A percentile compares a stretch with the other conserved stretches of the same genome.
Evolutionary conservation across 2,797 vertebrate genomes (phyloP).

Genomic region (Danio albolineatus): DNA sequence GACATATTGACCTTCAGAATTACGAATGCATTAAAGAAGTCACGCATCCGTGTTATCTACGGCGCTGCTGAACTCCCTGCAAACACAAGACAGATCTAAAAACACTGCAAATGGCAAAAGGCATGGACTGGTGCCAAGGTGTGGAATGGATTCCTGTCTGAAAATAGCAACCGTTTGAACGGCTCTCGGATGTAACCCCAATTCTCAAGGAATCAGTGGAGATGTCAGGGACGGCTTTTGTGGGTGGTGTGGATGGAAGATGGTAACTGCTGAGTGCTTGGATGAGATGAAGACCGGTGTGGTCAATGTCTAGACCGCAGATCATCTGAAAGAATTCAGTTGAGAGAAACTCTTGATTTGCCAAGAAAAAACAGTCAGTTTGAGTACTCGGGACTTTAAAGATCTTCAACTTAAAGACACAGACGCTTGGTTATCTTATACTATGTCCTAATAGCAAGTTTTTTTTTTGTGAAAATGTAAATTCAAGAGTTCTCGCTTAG

Average conservation of each 20-base stretch:
- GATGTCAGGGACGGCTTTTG: constrained; percentile 10
- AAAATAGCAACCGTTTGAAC: constrained; percentile 39
- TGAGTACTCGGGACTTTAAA: no score
- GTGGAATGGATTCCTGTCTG: constrained; percentile 4
- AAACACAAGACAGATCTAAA: background rate
- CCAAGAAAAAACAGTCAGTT: no score
- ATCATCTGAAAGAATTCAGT: constrained; percentile 3
- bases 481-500: no score
- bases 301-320: constrained; percentile 19
- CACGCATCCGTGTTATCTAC: constrained; percentile 6
- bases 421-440: no score
- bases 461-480: no score
- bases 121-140: background rate
- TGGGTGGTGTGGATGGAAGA: background rate
- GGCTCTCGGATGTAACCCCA: constrained; percentile 3
- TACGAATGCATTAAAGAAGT: constrained; percentile 10
- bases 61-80: background rate
- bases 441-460: no score
- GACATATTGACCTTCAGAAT: constrained; percentile 15
- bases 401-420: no score
- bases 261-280: constrained; percentile 22
- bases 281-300: constrained; percentile 22
- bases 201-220: constrained; percentile 36
- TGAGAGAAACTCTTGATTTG: background rate
- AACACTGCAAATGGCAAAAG: constrained; percentile 18